These are phyloP conservation scores for Battus philenor DNA, from an alignment of 1,140 invertebrate genomes.

Conservation along the genomic window DNA sequence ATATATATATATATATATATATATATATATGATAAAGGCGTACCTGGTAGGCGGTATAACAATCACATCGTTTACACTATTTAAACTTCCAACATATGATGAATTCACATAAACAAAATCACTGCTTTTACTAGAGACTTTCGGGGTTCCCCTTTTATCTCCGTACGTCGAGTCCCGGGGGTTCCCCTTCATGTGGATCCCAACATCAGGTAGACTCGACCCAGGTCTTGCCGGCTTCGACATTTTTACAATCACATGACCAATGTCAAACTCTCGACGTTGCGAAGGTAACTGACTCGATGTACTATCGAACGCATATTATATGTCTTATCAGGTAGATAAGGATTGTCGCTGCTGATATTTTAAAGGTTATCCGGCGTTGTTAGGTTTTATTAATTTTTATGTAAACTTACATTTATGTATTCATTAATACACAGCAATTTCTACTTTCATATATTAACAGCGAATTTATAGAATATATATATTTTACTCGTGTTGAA, in stretches of 20 bases:
- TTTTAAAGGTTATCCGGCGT: too few species aligned
- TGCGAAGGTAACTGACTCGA: slow-evolving; percentile 2
- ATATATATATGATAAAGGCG: slow-evolving; percentile 12
- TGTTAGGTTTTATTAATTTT: too few species aligned
- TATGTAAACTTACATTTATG: too few species aligned
- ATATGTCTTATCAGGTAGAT: slow-evolving; percentile 8
- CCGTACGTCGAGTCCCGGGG: background rate
- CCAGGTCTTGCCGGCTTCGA: background rate
- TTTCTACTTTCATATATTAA: too few species aligned
- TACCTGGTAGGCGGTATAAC: slow-evolving; percentile 36
- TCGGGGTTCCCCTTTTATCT: background rate
- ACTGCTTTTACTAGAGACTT: slow-evolving; percentile 23
- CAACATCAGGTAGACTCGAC: slow-evolving; percentile 4
- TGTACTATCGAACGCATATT: slow-evolving; percentile 4
- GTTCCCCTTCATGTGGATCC: slow-evolving; percentile 17
- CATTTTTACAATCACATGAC: slow-evolving; percentile 11
- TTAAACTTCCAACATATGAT: slow-evolving; percentile 44
- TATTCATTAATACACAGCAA: too few species aligned
- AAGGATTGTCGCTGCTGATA: slow-evolving; percentile 10
- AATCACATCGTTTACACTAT: slow-evolving; percentile 30
- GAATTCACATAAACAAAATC: slow-evolving; percentile 55
- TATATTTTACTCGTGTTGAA: too few species aligned
- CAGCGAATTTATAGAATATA: too few species aligned
- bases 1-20: too few species aligned
- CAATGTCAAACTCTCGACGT: background rate